Evolutionary conservation across 2,888 invertebrate genomes (phyloP).

Genomic region (Cerceris rybyensis): DNA sequence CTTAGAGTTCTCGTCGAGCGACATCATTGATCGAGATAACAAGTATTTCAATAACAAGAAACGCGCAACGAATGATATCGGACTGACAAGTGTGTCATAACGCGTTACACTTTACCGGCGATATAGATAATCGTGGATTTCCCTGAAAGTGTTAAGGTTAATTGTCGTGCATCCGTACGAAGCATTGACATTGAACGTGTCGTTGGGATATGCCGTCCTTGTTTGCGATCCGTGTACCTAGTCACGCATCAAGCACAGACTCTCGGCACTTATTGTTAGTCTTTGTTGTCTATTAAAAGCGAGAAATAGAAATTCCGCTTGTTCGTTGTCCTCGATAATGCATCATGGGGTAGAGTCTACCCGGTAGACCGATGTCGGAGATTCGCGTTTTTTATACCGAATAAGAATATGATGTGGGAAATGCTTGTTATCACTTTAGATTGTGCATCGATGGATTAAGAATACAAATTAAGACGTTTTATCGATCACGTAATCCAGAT

Average conservation of each 20-base stretch:
- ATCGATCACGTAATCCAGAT: too few relatives aligned
- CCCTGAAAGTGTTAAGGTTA: constrained; percentile 29
- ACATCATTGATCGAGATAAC: not conserved
- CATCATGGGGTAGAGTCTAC: too few relatives aligned
- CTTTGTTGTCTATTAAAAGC: not conserved
- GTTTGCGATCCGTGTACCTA: constrained; percentile 8
- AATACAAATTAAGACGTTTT: too few relatives aligned
- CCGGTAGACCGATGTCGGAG: too few relatives aligned
- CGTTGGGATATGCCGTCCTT: constrained; percentile 26
- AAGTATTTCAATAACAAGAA: constrained; percentile 14
- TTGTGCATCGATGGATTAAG: too few relatives aligned
- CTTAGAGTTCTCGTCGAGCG: not conserved
- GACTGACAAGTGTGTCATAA: constrained; percentile 14
- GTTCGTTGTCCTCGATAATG: too few relatives aligned
- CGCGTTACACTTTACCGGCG: constrained; percentile 7
- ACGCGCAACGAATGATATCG: constrained; percentile 29
- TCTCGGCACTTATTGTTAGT: not conserved
- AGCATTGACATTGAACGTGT: constrained; percentile 41
- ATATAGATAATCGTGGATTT: constrained; percentile 27
- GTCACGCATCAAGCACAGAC: constrained; percentile 11
- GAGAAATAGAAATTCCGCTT: not conserved
- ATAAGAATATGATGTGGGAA: too few relatives aligned
- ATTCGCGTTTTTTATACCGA: too few relatives aligned
- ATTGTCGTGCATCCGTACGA: constrained; percentile 21
- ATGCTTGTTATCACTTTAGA: too few relatives aligned